Evolutionary conservation across 2,113 vertebrate species (phyloP).

Genomic region (Tachysurus fulvidraco): DNA sequence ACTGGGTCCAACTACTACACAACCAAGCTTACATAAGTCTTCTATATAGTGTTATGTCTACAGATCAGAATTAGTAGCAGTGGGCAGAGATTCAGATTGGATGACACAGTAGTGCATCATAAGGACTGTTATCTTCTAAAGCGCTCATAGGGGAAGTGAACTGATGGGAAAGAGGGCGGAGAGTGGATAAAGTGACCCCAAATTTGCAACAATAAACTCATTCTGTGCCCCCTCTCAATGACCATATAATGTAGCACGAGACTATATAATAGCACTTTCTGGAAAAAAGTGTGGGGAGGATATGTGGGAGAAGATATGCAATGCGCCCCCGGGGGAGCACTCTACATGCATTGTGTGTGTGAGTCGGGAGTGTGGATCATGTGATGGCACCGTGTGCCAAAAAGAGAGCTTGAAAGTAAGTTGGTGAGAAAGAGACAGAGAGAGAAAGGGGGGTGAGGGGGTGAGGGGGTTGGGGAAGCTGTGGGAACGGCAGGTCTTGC

Average conservation of each 20-base stretch:
- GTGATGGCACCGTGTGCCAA: constrained; percentile 67
- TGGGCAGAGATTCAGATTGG: neutral
- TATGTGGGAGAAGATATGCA: constrained; percentile 33
- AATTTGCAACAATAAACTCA: constrained; percentile 25
- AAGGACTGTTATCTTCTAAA: constrained; percentile 2
- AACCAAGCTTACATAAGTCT: neutral
- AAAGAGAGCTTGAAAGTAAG: constrained; percentile 48
- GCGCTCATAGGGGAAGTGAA: constrained; percentile 7
- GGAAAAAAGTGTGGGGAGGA: constrained; percentile 25
- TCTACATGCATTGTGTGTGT: constrained; percentile 40
- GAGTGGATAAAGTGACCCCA: neutral
- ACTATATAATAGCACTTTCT: constrained; percentile 26
- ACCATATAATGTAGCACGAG: constrained; percentile 19
- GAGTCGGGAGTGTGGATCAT: constrained; percentile 59
- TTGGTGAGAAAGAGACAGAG: constrained; percentile 38
- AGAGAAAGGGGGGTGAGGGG: constrained; percentile 20
- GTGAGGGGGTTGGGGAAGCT: constrained; percentile 59
- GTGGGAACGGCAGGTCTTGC: constrained; percentile 64
- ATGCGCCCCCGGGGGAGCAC: neutral
- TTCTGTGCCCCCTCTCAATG: constrained; percentile 16
- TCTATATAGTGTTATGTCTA: neutral
- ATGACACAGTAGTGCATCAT: constrained; percentile 17
- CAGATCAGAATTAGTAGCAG: neutral
- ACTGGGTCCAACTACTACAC: neutral
- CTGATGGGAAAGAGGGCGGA: constrained; percentile 2